These are phyloP conservation scores for Tenrec ecaudatus DNA, from an alignment of 2,113 vertebrate genomes.

Conservation along the genomic window DNA sequence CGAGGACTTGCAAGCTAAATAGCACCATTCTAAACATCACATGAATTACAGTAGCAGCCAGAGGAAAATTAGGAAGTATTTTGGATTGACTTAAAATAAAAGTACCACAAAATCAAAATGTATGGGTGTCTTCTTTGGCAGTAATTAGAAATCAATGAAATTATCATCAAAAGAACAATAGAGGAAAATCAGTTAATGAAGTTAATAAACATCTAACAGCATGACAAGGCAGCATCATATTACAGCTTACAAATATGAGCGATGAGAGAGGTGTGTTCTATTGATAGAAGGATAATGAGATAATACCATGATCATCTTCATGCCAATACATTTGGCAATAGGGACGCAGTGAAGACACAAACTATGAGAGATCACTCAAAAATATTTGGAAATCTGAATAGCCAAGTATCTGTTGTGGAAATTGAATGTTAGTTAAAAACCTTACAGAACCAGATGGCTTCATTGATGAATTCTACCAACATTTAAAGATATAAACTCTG, in stretches of 20 bases:
- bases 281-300: not conserved
- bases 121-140: not conserved
- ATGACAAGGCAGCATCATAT: not conserved
- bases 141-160: not conserved
- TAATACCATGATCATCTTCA: not conserved
- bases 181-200: not conserved
- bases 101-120: not conserved
- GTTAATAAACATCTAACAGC: not conserved
- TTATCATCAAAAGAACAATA: not conserved
- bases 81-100: not conserved
- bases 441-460: not conserved
- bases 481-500: not conserved
- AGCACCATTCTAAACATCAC: conserved; percentile 32
- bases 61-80: conserved; percentile 22
- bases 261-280: not conserved
- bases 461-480: not conserved
- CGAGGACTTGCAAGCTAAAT: not conserved
- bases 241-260: not conserved
- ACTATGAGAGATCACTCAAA: not conserved
- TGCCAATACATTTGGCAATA: not conserved
- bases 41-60: conserved; percentile 20
- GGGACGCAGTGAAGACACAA: not conserved
- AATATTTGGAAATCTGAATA: not conserved
- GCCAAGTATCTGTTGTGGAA: not conserved
- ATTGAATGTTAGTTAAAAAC: not conserved